Base-by-base conservation (phyloP, 1,140 invertebrate genomes). In the Acromyrmex heyeri region DNA sequence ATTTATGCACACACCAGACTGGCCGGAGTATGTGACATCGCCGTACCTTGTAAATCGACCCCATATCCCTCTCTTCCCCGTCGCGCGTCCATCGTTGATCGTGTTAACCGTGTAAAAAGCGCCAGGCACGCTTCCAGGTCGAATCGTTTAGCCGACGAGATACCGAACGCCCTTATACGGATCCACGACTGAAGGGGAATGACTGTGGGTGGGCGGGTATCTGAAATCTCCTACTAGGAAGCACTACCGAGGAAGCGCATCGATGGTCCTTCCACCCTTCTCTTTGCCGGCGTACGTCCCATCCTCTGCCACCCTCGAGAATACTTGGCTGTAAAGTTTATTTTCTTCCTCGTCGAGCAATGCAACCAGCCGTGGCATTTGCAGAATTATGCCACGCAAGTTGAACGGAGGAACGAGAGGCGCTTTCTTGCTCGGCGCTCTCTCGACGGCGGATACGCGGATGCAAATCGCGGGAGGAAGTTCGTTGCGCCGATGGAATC, bases 11-110 rank as follows among this genome's bases (percentile, higher is more conserved):
- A 85, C 79, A 55, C n/a, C 44, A 38, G 18, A 44, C n/a, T 50
- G 83, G 57, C 61, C 73, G 61, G 44, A 78, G 75, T 79, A 61
- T 24, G 70, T 69, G 82, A 87, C 88, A 86, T 73, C 89, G 86
- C 81, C 87, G 86, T 88, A 64, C 89, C 89, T 88, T 90, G 89
- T 90, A 90, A 90, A 90, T 87, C 88, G 89, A 90, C 55, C 50
- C 50, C 24, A 24, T 18, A 16, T 44, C 30, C 57, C 81, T 48
- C 55, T 12, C 8, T 6, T 3, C 21, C 50, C 50, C 14, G 0
- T 57, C 7, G n/a, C n/a, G n/a, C 55, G 57, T 18, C 61, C 48
- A 50, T 16, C 59, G 64, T 59, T n/a, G 86, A 89, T 83, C 69
- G 57, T 76, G 75, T 87, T 79, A 59, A 59, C 70, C 61, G 64